Conservation (phyloP, 2,888 invertebrate genomes). For the Tillus elongatus region DNA sequence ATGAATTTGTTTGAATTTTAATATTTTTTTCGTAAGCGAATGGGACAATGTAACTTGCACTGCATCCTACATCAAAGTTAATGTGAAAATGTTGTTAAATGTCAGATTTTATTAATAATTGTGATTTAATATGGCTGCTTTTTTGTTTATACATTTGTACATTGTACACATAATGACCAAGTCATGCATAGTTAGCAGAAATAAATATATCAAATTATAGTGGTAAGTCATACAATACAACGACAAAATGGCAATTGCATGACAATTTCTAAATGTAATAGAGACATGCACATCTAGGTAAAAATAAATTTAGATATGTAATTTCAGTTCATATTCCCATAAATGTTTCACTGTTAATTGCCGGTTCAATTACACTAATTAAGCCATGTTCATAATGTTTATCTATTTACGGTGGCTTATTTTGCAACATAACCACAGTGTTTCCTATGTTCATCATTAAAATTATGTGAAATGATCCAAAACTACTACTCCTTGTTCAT, state of each 20-base stretch:
- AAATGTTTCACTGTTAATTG: slow-evolving; percentile 34
- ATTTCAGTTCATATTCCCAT: slow-evolving; percentile 33
- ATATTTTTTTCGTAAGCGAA: too few relatives aligned
- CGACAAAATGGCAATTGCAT: slow-evolving; percentile 30
- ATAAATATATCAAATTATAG: slow-evolving; percentile 22
- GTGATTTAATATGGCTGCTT: too few relatives aligned
- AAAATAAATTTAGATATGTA: slow-evolving; percentile 29
- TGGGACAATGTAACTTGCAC: too few relatives aligned
- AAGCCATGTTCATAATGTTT: slow-evolving; percentile 24
- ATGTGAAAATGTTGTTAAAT: too few relatives aligned
- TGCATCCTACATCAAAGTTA: too few relatives aligned
- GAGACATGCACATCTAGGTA: slow-evolving; percentile 35
- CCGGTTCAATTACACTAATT: slow-evolving; percentile 27
- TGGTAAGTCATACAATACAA: slow-evolving; percentile 21
- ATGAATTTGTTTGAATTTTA: too few relatives aligned
- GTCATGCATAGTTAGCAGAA: slow-evolving; percentile 18
- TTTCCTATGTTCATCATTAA: slow-evolving; percentile 26
- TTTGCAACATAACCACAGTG: slow-evolving; percentile 26
- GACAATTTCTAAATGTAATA: slow-evolving; percentile 29
- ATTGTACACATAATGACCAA: slow-evolving; percentile 9
- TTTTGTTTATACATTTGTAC: too few relatives aligned
- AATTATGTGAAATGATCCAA: slow-evolving; percentile 24
- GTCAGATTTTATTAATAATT: too few relatives aligned
- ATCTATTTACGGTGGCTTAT: slow-evolving; percentile 28
- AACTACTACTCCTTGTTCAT: slow-evolving; percentile 12